Conservation (phyloP, 2,797 vertebrate genomes). For the Catostomus latipinnis region DNA sequence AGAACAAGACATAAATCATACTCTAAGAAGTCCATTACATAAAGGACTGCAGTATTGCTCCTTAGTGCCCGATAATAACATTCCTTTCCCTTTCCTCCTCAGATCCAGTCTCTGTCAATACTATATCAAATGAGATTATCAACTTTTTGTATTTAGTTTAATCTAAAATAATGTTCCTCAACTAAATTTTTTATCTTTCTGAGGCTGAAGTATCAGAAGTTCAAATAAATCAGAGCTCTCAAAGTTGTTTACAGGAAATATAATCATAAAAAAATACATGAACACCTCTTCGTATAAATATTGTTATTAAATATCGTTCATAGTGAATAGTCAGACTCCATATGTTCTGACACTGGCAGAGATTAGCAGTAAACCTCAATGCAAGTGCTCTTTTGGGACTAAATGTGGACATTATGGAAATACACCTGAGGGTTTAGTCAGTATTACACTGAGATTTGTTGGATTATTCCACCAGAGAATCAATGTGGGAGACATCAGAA, state of each 20-base stretch:
- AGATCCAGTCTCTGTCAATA: not conserved
- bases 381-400: slow-evolving; percentile 48
- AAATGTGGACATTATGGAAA: slow-evolving; percentile 52
- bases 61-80: slow-evolving; percentile 9
- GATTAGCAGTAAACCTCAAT: slow-evolving; percentile 27
- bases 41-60: not conserved
- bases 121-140: not conserved
- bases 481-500: slow-evolving; percentile 38
- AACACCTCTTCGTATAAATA: not conserved
- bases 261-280: not conserved
- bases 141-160: not conserved
- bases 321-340: not conserved
- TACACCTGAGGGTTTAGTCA: slow-evolving; percentile 43
- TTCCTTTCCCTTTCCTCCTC: not conserved
- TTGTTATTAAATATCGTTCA: not conserved
- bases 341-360: slow-evolving; percentile 7
- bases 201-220: not conserved
- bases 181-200: not conserved
- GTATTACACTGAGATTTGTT: slow-evolving; percentile 58
- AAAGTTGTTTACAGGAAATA: too few relatives aligned
- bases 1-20: slow-evolving; percentile 32
- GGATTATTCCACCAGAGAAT: slow-evolving; percentile 55
- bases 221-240: not conserved
- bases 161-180: not conserved
- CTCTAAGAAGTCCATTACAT: not conserved